Conservation (phyloP, 2,113 vertebrate species). For the Apteryx mantelli region DNA sequence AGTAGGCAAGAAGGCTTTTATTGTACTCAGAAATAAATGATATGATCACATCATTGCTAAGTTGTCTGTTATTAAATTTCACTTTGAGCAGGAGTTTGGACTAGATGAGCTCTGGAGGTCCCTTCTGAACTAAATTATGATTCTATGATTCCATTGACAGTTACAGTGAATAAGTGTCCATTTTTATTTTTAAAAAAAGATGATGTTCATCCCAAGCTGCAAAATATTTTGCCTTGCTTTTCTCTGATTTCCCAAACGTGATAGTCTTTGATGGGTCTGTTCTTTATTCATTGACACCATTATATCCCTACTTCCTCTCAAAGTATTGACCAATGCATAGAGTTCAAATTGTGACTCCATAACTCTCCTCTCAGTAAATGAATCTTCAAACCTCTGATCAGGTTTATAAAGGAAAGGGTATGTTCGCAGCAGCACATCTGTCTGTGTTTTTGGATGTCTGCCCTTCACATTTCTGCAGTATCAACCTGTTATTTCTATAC, state of each 20-base stretch:
- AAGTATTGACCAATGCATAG: not conserved
- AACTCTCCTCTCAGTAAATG: not conserved
- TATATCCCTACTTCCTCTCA: not conserved
- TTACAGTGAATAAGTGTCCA: not conserved
- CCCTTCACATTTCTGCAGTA: not conserved
- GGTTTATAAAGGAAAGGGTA: not conserved
- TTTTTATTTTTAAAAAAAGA: not conserved
- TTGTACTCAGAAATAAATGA: not conserved
- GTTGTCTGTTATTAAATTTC: not conserved
- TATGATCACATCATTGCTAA: not conserved
- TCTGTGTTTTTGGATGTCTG: not conserved
- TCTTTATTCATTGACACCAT: not conserved
- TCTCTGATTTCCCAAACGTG: not conserved
- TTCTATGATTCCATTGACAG: not conserved
- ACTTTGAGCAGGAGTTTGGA: not conserved
- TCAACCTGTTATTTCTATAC: not conserved
- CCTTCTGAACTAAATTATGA: not conserved
- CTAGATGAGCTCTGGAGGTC: not conserved
- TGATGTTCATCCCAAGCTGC: not conserved
- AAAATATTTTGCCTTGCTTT: not conserved
- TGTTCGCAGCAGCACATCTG: not conserved
- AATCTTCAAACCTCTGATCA: not conserved
- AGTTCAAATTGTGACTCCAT: not conserved
- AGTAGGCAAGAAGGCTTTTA: not conserved
- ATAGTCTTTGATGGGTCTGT: not conserved